Base-by-base conservation (phyloP, 2,888 invertebrate genomes). In the Elgonia sp. region DNA sequence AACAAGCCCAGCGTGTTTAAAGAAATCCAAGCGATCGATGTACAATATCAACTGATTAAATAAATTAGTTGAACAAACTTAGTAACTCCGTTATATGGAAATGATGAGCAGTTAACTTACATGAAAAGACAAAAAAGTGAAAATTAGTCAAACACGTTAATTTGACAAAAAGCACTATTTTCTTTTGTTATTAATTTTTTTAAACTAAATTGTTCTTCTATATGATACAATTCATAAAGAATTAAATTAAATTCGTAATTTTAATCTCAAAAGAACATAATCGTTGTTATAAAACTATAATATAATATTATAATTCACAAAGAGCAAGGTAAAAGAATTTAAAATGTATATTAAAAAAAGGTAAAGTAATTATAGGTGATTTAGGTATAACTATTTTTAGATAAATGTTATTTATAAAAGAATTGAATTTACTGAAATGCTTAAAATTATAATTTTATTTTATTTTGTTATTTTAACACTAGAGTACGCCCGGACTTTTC, bases 51-150 rank as follows among this genome's bases (percentile, higher is more conserved):
- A 7, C 42, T 21, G 16, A n/a, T 42, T 67, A 65, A 55, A 67
- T 79, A 79, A 79, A 79, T 79, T 67, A 79, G 39, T 39, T 29
- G 57, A 67, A 79, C 29, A 65, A 69, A 79, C 69, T 69, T 67
- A n/a, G 42, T 42, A 29, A 67, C 46, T 21, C 39, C 29, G 7
- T 70, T 70, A 62, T 69, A 57, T 14, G 18, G 20, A 60, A 57
- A 80, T 80, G 7, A 79, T 53, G 53, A 65, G 16, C 53, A 20
- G 53, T 65, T 79, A 77, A 65, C 18, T 65, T 69, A 42, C 6
- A 16, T 21, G 29, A 67, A 57, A 9, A 10, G n/a, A 69, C 50
- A 79, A 37, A 57, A 37, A 42, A 12, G 14, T 55, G 39, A 69
- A 69, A 69, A 62, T 62, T 20, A 29, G 42, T 75, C n/a, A 18